Percentiles rank a stretch among this genome's conserved stretches.
These are phyloP conservation scores for Pelobates cultripes DNA, from an alignment of 2,797 vertebrate genomes.

Conservation along the genomic window DNA sequence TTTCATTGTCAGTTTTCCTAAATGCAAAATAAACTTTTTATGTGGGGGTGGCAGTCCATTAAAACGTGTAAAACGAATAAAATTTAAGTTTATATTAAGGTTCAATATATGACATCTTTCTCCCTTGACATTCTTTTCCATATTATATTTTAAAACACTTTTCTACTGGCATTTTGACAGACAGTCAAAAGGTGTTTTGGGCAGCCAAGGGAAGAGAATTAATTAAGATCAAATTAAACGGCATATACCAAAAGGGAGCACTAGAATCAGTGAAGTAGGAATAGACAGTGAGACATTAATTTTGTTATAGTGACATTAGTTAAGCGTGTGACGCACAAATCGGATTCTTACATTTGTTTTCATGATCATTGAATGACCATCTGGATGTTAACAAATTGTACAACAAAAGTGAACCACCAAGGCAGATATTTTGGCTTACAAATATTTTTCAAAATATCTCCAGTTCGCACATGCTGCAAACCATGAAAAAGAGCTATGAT, in stretches of 20 bases:
- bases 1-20: no score
- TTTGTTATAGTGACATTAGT: slow-evolving; percentile 27
- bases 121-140: background rate
- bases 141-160: slow-evolving; percentile 32
- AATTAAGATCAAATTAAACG: slow-evolving; percentile 51
- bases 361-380: background rate
- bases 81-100: no score
- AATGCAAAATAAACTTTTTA: no score
- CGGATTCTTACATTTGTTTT: background rate
- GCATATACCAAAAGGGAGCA: slow-evolving; percentile 35
- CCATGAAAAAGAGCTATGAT: no score
- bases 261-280: slow-evolving; percentile 27
- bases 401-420: no score
- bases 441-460: no score
- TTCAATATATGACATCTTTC: no score
- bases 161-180: slow-evolving; percentile 25
- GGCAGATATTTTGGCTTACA: no score
- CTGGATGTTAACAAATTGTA: background rate
- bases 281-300: slow-evolving; percentile 16
- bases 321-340: slow-evolving; percentile 15
- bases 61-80: no score
- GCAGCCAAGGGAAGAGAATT: slow-evolving; percentile 45
- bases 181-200: slow-evolving; percentile 26
- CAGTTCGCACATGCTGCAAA: no score
- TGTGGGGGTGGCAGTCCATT: no score